Percentiles rank a stretch among this genome's conserved stretches.
Conservation (phyloP, 2,888 invertebrate genomes). For the Bimastos eiseni region DNA sequence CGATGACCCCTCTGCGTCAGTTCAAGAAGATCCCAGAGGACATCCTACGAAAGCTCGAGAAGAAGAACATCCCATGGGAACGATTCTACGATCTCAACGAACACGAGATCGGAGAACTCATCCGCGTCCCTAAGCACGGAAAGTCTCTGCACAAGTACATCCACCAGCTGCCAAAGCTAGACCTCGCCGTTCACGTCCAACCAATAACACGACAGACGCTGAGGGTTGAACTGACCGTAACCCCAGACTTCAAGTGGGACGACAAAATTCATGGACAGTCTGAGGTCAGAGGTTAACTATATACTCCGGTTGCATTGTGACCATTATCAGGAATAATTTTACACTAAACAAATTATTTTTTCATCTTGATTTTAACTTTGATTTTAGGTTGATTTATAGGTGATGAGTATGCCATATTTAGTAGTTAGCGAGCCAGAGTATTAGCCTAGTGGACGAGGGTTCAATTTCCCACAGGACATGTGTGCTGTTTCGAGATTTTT, state of each 20-base stretch:
- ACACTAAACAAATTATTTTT: too few relatives aligned
- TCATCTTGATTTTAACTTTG: too few relatives aligned
- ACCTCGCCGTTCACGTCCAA: conserved; percentile 93
- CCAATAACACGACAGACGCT: conserved; percentile 88
- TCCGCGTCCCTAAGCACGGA: conserved; percentile 86
- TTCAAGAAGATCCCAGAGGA: conserved; percentile 97
- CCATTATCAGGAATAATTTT: too few relatives aligned
- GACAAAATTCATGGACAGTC: conserved; percentile 81
- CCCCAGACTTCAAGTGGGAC: conserved; percentile 99
- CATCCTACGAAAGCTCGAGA: conserved; percentile 93
- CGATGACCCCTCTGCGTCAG: conserved; percentile 95
- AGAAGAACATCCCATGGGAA: conserved; percentile 74
- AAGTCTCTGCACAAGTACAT: conserved; percentile 93
- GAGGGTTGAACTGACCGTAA: conserved; percentile 91
- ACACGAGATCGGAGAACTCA: conserved; percentile 92
- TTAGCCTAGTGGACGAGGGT: too few relatives aligned
- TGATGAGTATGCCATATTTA: too few relatives aligned
- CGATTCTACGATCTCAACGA: conserved; percentile 92
- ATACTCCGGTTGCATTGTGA: not conserved
- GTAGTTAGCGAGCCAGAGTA: too few relatives aligned
- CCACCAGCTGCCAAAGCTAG: conserved; percentile 89
- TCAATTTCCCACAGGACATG: too few relatives aligned
- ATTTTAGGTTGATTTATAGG: too few relatives aligned
- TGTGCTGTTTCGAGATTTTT: too few relatives aligned
- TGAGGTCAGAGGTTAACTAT: conserved; percentile 54